Evolutionary conservation across 2,888 invertebrate genomes (phyloP), one percentile per base, ranked within the genome.

Genomic region (Maniola hyperantus): DNA sequence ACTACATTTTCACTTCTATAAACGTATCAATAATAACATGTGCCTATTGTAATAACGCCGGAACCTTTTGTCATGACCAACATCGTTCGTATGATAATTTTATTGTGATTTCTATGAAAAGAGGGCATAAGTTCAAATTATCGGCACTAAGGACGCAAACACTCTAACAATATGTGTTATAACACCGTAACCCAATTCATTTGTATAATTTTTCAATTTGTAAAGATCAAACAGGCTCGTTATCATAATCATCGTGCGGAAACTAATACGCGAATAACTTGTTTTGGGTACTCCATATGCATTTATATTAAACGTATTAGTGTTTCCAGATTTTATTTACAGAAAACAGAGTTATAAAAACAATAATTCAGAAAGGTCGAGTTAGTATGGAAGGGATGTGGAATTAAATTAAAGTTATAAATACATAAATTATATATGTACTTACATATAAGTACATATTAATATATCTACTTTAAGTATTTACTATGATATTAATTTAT

Each of bases 51-150:
- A 48, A 61, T 61, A 61, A 61, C 18, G 36, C 36, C 20, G 61
- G 50, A 64, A 55, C 55, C 70, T 78, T 77, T 72, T 76, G 77
- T 80, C 79, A 79, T 77, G 79, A 71, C 67, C 74, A 72, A 68
- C 71, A 70, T 74, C 81, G 81, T 89, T 85, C 82, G 69, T 85
- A 91, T 91, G 91, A 76, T 79, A 91, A 91, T 91, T 84, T 86
- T 83, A 91, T 83, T 77, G 77, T 79, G 71, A 76, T 79, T 79
- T 77, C 75, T 76, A 83, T 82, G 76, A 87, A 89, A 91, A 90
- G 82, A 83, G 84, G 83, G 77, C 83, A 88, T 90, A 90, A 89
- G 83, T 87, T 77, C 79, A 82, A 80, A 88, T 84, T 81, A 84
- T 82, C 74, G 73, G 72, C 77, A 77, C 75, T 68, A 75, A 76